Evolutionary conservation across 2,888 invertebrate genomes (phyloP).

Genomic region (Drosophila emarginata): DNA sequence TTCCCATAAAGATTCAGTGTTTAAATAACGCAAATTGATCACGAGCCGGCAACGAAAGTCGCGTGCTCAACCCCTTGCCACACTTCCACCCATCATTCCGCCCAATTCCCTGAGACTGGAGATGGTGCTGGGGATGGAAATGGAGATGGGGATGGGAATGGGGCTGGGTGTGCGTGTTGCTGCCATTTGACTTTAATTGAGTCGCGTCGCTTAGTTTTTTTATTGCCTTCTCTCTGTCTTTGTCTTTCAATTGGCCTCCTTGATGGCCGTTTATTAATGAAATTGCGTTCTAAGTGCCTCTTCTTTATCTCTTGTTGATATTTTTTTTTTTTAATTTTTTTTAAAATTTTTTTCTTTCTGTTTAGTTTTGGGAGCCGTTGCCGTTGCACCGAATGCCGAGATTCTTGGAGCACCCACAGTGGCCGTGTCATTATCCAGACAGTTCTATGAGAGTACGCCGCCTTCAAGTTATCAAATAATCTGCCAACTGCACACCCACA

Average conservation of each 20-base stretch:
- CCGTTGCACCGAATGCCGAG: constrained; percentile 76
- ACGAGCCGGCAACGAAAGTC: constrained; percentile 55
- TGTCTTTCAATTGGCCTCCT: constrained; percentile 53
- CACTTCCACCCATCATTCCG: neutral
- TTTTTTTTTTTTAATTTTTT: neutral
- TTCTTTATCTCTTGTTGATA: neutral
- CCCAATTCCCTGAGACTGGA: neutral
- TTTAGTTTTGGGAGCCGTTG: constrained; percentile 23
- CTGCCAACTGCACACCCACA: neutral
- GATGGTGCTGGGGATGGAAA: neutral
- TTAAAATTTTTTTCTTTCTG: neutral
- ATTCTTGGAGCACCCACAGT: constrained; percentile 70
- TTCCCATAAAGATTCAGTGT: constrained; percentile 31
- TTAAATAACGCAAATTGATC: constrained; percentile 64
- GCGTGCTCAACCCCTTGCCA: constrained; percentile 49
- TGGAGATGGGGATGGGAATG: neutral
- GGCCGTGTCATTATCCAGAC: constrained; percentile 50
- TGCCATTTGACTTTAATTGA: constrained; percentile 76
- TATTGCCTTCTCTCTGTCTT: constrained; percentile 31
- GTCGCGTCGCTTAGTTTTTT: constrained; percentile 56
- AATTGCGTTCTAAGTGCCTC: constrained; percentile 50
- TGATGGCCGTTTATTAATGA: constrained; percentile 56
- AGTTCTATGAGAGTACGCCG: constrained; percentile 57
- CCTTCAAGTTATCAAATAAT: constrained; percentile 65
- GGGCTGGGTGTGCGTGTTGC: constrained; percentile 29